These are phyloP conservation scores for Drosophila busckii DNA, from an alignment of 1,140 invertebrate species.

Conservation along the genomic window DNA sequence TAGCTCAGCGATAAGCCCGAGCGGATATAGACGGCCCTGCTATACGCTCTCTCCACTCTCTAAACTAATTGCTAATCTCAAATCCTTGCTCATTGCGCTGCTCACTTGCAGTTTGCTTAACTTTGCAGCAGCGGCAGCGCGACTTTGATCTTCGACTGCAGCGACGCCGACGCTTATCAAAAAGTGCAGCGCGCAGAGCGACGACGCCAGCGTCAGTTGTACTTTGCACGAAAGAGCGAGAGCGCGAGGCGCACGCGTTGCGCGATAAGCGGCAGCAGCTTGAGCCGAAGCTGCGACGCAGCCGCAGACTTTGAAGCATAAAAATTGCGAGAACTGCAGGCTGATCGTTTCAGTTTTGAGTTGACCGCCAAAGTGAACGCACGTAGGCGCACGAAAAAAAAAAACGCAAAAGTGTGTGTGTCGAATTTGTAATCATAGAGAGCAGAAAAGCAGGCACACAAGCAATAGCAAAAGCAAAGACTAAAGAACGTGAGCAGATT, in stretches of 20 bases:
- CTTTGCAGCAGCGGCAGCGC: constrained; percentile 5
- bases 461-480: background rate
- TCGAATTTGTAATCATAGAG: no score
- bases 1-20: background rate
- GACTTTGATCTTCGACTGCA: constrained; percentile 49
- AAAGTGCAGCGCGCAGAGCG: constrained; percentile 4
- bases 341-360: constrained; percentile 53
- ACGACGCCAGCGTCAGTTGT: background rate
- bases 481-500: constrained; percentile 17
- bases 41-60: constrained; percentile 5
- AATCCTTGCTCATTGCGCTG: background rate
- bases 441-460: background rate
- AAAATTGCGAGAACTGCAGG: constrained; percentile 56
- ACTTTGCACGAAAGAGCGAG: background rate
- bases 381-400: background rate
- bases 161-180: background rate
- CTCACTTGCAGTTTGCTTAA: background rate
- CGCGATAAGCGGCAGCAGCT: background rate
- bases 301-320: constrained; percentile 27
- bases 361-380: constrained; percentile 16
- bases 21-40: constrained; percentile 10
- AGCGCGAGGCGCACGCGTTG: no score
- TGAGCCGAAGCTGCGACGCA: background rate
- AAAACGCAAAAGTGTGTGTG: background rate
- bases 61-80: background rate